phyloP scores from a whole-genome alignment of 1,140 invertebrate species.

The Belonocnema kinseyi region DNA sequence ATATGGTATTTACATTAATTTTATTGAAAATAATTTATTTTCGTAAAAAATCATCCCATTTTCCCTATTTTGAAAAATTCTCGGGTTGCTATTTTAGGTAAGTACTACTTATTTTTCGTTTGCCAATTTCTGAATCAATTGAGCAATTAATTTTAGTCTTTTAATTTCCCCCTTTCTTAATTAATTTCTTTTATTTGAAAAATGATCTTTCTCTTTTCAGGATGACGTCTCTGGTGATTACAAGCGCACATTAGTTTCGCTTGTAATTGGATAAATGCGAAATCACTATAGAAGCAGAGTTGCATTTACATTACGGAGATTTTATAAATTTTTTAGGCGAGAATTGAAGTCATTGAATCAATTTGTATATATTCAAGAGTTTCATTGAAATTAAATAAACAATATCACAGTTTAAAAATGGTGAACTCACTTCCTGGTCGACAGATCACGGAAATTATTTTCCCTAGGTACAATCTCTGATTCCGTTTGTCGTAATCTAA shows the following conservation, averaged over 20 bases:
- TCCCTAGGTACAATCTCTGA: constrained; percentile 64
- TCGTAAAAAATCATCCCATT: no score
- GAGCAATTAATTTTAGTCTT: no score
- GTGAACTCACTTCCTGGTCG: no score
- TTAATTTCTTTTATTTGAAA: constrained; percentile 24
- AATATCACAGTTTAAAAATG: no score
- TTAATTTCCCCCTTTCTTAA: no score
- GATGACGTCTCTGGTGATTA: constrained; percentile 86
- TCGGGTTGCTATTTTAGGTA: no score
- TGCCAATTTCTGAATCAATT: no score
- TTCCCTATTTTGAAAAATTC: no score
- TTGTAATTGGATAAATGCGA: constrained; percentile 75
- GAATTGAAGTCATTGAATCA: constrained; percentile 72
- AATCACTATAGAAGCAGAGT: neutral
- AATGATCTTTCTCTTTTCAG: constrained; percentile 71
- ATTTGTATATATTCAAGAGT: constrained; percentile 37
- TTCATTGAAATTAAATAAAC: neutral
- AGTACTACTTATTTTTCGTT: no score
- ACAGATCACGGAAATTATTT: no score
- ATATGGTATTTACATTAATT: no score
- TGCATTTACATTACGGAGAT: constrained; percentile 64
- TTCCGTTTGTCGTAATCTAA: constrained; percentile 74
- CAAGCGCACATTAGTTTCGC: constrained; percentile 81
- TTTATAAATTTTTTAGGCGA: constrained; percentile 72
- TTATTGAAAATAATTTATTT: no score